These are phyloP conservation scores for Drosophila nr. perissopoda DNA, from an alignment of 2,888 invertebrate species.

Conservation along the genomic window DNA sequence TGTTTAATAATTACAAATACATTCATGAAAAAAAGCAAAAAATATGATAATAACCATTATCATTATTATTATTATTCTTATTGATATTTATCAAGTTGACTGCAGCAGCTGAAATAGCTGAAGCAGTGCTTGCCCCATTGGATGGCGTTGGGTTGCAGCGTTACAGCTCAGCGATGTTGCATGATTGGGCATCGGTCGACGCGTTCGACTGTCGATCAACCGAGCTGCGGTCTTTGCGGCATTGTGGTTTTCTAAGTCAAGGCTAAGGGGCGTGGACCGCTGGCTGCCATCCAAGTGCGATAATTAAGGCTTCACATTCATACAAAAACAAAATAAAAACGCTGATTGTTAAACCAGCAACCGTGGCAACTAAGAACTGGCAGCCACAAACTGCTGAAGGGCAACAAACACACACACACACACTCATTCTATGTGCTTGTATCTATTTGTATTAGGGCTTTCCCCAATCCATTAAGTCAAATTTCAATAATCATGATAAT, in stretches of 20 bases:
- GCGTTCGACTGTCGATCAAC: constrained; percentile 25
- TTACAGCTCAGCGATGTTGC: constrained; percentile 55
- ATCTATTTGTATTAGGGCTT: background rate
- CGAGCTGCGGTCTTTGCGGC: constrained; percentile 60
- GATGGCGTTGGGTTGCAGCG: constrained; percentile 8
- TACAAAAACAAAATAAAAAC: constrained; percentile 5
- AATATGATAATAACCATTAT: constrained; percentile 35
- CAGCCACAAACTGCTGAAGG: constrained; percentile 30
- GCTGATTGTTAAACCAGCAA: constrained; percentile 28
- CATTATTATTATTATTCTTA: constrained; percentile 38
- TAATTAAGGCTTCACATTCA: constrained; percentile 37
- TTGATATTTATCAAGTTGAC: constrained; percentile 17
- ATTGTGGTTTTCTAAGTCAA: constrained; percentile 68
- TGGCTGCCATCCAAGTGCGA: constrained; percentile 43
- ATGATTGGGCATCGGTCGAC: constrained; percentile 41
- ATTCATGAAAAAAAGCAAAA: background rate
- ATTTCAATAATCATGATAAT: background rate
- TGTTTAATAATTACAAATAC: constrained; percentile 35
- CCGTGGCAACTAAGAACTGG: constrained; percentile 11
- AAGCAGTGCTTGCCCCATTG: background rate
- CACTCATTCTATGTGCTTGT: background rate
- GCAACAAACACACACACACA: constrained; percentile 4
- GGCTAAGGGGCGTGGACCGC: constrained; percentile 47
- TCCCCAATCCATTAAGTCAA: background rate
- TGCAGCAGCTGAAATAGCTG: constrained; percentile 20